A percentile compares a stretch with the other conserved stretches of the same genome.
Evolutionary conservation across 2,797 vertebrate species (phyloP).

Genomic region (Neostethus bicornis): DNA sequence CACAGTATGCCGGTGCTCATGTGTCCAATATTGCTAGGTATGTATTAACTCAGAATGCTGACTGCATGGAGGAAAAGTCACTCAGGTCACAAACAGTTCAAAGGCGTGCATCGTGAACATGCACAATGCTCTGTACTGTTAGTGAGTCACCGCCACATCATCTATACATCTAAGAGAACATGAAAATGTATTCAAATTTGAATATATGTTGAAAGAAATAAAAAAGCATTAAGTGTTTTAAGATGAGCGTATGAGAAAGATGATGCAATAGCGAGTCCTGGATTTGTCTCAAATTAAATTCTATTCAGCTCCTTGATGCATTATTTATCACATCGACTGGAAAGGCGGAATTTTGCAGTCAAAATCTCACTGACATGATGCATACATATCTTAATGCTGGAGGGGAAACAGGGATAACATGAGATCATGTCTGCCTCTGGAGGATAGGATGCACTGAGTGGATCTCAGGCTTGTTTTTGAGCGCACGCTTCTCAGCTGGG

Average conservation of each 20-base stretch:
- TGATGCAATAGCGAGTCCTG: constrained; percentile 47
- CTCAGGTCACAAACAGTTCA: constrained; percentile 59
- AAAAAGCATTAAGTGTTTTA: constrained; percentile 39
- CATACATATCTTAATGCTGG: constrained; percentile 67
- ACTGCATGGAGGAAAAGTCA: constrained; percentile 57
- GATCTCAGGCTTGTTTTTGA: constrained; percentile 65
- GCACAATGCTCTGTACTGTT: constrained; percentile 23
- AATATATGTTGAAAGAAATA: constrained; percentile 41
- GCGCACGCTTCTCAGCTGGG: constrained; percentile 59
- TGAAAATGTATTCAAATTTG: constrained; percentile 31
- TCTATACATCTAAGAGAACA: constrained; percentile 12
- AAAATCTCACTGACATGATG: constrained; percentile 67
- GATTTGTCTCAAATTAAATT: constrained; percentile 70
- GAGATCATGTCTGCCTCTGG: constrained; percentile 74
- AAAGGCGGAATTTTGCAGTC: constrained; percentile 54
- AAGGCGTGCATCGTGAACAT: constrained; percentile 37
- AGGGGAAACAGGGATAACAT: constrained; percentile 75
- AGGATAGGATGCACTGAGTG: constrained; percentile 53
- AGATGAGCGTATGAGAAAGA: constrained; percentile 30
- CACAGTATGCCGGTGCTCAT: constrained; percentile 44
- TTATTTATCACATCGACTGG: constrained; percentile 75
- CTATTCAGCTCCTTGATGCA: constrained; percentile 65
- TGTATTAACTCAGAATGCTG: constrained; percentile 56
- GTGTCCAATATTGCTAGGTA: constrained; percentile 56
- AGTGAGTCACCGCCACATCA: constrained; percentile 24